These are phyloP conservation scores for Drosophila melanosoma DNA, from an alignment of 2,888 invertebrate species.

Conservation along the genomic window DNA sequence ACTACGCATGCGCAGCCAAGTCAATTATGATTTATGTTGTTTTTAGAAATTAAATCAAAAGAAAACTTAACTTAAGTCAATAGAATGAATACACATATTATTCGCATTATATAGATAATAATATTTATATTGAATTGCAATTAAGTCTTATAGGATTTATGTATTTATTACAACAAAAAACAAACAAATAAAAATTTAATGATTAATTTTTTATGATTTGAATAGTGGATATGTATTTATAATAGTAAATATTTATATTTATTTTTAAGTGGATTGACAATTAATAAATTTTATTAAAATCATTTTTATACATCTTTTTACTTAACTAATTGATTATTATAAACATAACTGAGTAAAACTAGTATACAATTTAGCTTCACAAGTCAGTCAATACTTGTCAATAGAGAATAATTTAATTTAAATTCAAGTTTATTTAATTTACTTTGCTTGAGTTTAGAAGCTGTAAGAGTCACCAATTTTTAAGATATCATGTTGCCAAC, in stretches of 20 bases:
- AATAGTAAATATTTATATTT: too few relatives aligned
- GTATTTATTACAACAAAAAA: not conserved
- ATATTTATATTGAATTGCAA: not conserved
- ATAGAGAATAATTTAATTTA: too few relatives aligned
- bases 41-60: not conserved
- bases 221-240: not conserved
- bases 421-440: not conserved
- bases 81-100: not conserved
- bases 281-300: too few relatives aligned
- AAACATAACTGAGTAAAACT: not conserved
- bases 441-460: not conserved
- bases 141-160: not conserved
- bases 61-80: not conserved
- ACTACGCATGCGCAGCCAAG: constrained; percentile 23
- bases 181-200: too few relatives aligned
- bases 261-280: too few relatives aligned
- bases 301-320: not conserved
- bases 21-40: not conserved
- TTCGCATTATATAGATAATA: not conserved
- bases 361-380: not conserved
- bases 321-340: not conserved
- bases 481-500: not conserved
- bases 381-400: not conserved
- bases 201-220: not conserved
- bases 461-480: not conserved